Percentiles rank a stretch among this genome's conserved stretches.
These are phyloP conservation scores for Ceriagrion tenellum DNA, from an alignment of 2,888 invertebrate species.

Conservation along the genomic window DNA sequence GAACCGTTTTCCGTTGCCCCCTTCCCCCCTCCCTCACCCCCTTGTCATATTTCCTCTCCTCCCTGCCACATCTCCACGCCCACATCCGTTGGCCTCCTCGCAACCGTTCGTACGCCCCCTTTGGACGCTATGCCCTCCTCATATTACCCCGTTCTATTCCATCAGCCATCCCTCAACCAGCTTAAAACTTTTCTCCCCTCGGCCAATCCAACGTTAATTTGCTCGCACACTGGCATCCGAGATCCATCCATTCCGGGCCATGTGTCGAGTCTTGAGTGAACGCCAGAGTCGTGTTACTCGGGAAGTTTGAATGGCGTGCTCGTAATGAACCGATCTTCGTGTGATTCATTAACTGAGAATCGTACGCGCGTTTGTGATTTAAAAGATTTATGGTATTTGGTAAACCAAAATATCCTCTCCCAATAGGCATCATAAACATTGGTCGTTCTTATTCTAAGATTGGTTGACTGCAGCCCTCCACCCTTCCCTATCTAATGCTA, in stretches of 20 bases:
- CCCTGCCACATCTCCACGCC: background rate
- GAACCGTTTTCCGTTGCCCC: background rate
- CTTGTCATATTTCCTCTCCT: background rate
- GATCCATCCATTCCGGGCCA: too few relatives aligned
- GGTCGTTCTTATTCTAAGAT: too few relatives aligned
- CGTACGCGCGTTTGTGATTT: too few relatives aligned
- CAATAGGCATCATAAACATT: too few relatives aligned
- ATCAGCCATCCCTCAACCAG: background rate
- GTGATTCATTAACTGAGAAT: background rate
- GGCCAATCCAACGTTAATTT: background rate
- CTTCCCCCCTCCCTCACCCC: background rate
- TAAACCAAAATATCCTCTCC: too few relatives aligned
- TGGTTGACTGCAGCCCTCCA: too few relatives aligned
- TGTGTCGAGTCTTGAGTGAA: too few relatives aligned
- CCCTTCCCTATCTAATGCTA: too few relatives aligned
- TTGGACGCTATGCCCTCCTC: background rate
- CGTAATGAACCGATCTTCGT: background rate
- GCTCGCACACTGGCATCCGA: background rate
- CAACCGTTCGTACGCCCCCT: background rate
- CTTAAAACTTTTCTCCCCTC: background rate
- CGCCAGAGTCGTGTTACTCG: too few relatives aligned
- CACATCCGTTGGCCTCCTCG: background rate
- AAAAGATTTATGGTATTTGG: too few relatives aligned
- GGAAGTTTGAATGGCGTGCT: background rate
- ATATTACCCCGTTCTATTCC: background rate